phyloP scores from a whole-genome alignment of 1,140 invertebrate species.

The Bombus polaris region DNA sequence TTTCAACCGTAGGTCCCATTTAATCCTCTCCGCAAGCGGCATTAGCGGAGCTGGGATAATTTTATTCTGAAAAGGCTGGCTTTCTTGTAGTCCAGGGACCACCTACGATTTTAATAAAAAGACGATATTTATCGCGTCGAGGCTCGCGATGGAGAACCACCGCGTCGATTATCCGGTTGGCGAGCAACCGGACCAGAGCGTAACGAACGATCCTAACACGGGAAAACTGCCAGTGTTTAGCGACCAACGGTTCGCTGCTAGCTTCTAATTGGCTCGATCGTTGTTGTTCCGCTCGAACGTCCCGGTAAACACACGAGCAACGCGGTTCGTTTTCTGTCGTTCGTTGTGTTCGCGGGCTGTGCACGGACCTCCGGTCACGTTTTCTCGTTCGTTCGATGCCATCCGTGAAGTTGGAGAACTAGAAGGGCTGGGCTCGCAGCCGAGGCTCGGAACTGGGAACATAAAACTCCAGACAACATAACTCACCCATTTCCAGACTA shows the following conservation, averaged over 20 bases:
- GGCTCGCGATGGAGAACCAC: no score
- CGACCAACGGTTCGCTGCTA: no score
- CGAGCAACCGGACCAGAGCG: no score
- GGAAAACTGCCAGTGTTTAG: no score
- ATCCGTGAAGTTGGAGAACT: slow-evolving; percentile 55
- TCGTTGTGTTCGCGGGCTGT: slow-evolving; percentile 19
- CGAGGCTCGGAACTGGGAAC: slow-evolving; percentile 22
- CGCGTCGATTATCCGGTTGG: no score
- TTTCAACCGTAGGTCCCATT: slow-evolving; percentile 4
- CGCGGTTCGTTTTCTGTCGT: background rate
- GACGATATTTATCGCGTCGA: no score
- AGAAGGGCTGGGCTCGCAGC: background rate
- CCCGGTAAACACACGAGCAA: background rate
- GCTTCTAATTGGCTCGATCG: slow-evolving; percentile 23
- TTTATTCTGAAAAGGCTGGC: background rate
- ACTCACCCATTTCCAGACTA: slow-evolving; percentile 71
- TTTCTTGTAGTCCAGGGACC: background rate
- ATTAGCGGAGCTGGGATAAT: slow-evolving; percentile 1
- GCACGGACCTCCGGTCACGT: slow-evolving; percentile 62
- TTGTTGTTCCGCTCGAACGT: background rate
- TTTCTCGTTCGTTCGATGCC: slow-evolving; percentile 34
- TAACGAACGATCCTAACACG: no score
- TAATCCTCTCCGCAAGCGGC: slow-evolving; percentile 22
- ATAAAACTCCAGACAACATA: slow-evolving; percentile 70
- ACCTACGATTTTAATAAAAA: no score